A percentile compares a stretch with the other conserved stretches of the same genome.
These are phyloP conservation scores for Lucinisca nassula DNA, from an alignment of 2,888 invertebrate genomes.

Conservation along the genomic window DNA sequence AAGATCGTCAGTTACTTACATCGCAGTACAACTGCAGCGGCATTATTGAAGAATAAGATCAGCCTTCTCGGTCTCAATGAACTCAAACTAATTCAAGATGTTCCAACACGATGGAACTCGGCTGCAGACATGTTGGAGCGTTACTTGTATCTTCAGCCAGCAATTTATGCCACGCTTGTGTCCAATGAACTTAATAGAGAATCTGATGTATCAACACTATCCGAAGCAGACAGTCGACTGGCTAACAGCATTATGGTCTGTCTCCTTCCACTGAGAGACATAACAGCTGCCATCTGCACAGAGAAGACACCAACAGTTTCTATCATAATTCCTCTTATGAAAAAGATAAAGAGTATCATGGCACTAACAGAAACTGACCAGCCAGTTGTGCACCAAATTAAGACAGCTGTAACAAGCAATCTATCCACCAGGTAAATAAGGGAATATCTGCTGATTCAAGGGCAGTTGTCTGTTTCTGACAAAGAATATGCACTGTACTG, in stretches of 20 bases:
- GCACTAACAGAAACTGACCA: not conserved
- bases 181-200: conserved; percentile 15
- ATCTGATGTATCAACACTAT: conserved; percentile 5
- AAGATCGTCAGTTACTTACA: conserved; percentile 23
- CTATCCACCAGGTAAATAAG: not conserved
- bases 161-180: conserved; percentile 33
- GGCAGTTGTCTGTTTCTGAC: not conserved
- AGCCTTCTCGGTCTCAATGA: conserved; percentile 1
- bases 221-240: conserved; percentile 13
- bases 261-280: conserved; percentile 25
- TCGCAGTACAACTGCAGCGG: conserved; percentile 25
- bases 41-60: conserved; percentile 5
- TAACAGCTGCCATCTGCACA: conserved; percentile 33
- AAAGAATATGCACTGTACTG: not conserved
- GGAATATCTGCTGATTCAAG: not conserved
- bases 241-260: conserved; percentile 16
- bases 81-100: conserved; percentile 34
- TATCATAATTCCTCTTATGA: conserved; percentile 3
- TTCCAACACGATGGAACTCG: conserved; percentile 35
- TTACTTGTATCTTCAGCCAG: conserved; percentile 29
- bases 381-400: not conserved
- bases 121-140: conserved; percentile 46
- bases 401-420: conserved; percentile 3
- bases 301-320: conserved; percentile 41
- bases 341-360: not conserved